Conservation (phyloP, 2,797 vertebrate genomes). For the Pygocentrus nattereri region DNA sequence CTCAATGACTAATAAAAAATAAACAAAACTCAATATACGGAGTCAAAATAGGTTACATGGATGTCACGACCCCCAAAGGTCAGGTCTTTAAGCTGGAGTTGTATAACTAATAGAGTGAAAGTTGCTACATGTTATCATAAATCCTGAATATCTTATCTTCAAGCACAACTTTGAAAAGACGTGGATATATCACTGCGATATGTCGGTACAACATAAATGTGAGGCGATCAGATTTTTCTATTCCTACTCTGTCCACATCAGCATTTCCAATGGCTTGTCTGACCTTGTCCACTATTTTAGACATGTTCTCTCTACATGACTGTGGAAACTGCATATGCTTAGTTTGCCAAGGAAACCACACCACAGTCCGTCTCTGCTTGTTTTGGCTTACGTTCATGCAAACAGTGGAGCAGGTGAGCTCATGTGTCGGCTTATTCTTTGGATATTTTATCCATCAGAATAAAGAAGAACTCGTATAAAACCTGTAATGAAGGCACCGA, state of each 20-base stretch:
- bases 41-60: too few species aligned
- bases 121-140: too few species aligned
- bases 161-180: not conserved
- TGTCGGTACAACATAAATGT: not conserved
- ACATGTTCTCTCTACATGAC: constrained; percentile 49
- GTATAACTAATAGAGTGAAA: too few species aligned
- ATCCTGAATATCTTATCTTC: not conserved
- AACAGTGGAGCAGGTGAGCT: constrained; percentile 57
- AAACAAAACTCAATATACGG: too few species aligned
- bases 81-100: too few species aligned
- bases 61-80: too few species aligned
- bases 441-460: not conserved
- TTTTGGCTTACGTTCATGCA: constrained; percentile 67
- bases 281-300: not conserved
- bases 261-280: not conserved
- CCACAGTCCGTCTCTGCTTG: constrained; percentile 70
- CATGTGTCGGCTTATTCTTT: not conserved
- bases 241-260: not conserved
- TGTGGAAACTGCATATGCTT: constrained; percentile 37
- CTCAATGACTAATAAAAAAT: too few species aligned
- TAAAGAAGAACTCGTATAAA: not conserved
- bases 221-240: not conserved
- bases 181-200: too few species aligned
- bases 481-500: not conserved
- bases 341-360: constrained; percentile 72